Evolutionary conservation across 2,888 invertebrate species (phyloP), one percentile per base, ranked within the genome.

Genomic region (Lasioglossum morio): DNA sequence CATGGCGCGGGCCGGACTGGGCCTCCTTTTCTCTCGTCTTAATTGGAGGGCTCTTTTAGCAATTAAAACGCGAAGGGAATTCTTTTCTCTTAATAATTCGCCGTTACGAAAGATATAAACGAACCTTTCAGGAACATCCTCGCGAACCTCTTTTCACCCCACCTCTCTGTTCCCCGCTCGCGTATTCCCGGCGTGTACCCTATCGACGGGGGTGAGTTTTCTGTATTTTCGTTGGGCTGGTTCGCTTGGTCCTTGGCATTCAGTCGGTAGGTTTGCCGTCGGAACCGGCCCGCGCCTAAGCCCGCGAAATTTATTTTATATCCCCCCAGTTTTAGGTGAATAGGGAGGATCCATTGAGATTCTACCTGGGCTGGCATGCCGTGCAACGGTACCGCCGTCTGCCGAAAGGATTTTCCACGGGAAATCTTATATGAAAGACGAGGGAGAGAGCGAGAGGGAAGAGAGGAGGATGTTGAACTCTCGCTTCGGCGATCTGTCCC

Each of bases 221-320:
- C 78, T n/a, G 46, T 77, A 84, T 84, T 84, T 63, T 80, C 19
- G 53, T 53, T 53, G 53, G 34, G 53, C 23, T 23, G 53, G 53
- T 53, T 8, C 23, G 53, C 48, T 60, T 30, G 80, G 57, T 84
- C 81, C 72, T 81, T 77, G 85, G 86, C 81, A 86, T 86, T 86
- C 86, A 72, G 72, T 43, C 43, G 34, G 37, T 19, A 43, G 66
- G 70, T 60, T 60, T 60, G 72, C 78, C 75, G 75, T 23, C 48
- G 57, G 37, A 77, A 79, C 34, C 84, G 83, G 27, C 77, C 60
- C 72, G 48, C 48, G 34, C 37, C 85, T 83, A 84, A 88, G 79
- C 77, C 76, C 78, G 43, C 84, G 82, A 87, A 87, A 88, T 87
- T 87, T 87, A 86, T 87, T 87, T 88, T 84, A 87, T 88, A 82